Conservation (phyloP, 23 tunicate species). For the Diplosoma virens region DNA sequence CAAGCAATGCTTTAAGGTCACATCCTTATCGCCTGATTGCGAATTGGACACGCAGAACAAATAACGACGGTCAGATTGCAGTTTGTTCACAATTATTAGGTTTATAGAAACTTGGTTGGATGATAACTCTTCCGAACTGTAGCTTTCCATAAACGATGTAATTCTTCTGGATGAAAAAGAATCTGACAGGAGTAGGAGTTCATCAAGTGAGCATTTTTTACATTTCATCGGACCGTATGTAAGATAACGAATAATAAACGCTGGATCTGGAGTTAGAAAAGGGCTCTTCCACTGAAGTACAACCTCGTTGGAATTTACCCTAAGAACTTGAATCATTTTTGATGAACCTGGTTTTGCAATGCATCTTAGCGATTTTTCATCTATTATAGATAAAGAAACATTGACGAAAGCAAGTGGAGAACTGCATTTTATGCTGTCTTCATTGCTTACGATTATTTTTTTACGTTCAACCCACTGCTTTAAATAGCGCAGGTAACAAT, state of each 20-base stretch:
- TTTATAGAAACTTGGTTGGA: background rate
- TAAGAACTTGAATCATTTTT: background rate
- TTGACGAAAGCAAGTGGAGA: conserved; percentile 52
- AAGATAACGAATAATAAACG: conserved; percentile 32
- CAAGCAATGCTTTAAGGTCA: conserved; percentile 36
- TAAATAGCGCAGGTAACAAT: conserved; percentile 52
- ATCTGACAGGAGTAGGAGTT: background rate
- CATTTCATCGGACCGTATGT: conserved; percentile 64
- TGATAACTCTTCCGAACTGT: conserved; percentile 20
- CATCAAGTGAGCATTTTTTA: conserved; percentile 43
- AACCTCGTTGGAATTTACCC: background rate
- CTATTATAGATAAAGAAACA: conserved; percentile 59
- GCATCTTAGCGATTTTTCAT: conserved; percentile 56
- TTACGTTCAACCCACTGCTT: conserved; percentile 56
- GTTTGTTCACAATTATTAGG: conserved; percentile 11
- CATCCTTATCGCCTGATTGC: conserved; percentile 18
- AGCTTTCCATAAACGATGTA: conserved; percentile 14
- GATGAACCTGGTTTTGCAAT: background rate
- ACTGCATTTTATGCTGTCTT: conserved; percentile 36
- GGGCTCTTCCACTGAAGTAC: conserved; percentile 31
- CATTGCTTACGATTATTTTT: conserved; percentile 20
- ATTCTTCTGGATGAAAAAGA: background rate
- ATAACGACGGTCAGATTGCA: conserved; percentile 46
- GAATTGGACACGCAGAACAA: conserved; percentile 60
- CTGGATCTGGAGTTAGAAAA: conserved; percentile 24